phyloP scores from a whole-genome alignment of 2,797 vertebrate genomes.

The Labroides dimidiatus region DNA sequence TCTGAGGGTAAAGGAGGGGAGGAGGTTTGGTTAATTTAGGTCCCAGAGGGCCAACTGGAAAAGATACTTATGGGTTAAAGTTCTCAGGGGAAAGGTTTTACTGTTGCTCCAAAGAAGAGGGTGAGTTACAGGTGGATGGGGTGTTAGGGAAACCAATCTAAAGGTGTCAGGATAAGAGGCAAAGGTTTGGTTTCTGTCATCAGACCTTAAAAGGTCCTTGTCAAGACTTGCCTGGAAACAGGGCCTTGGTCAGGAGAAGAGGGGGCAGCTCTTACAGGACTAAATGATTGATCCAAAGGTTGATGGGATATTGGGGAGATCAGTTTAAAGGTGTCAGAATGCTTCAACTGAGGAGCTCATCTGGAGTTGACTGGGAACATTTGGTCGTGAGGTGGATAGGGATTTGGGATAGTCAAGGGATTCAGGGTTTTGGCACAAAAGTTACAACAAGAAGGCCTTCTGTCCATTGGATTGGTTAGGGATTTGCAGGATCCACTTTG shows the following conservation, averaged over 20 bases:
- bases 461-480: too few relatives aligned
- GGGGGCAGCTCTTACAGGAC: neutral
- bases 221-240: too few relatives aligned
- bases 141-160: too few relatives aligned
- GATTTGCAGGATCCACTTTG: neutral
- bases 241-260: neutral
- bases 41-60: too few relatives aligned
- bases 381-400: neutral
- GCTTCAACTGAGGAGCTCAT: neutral
- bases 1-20: constrained; percentile 3
- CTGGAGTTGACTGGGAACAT: neutral
- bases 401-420: neutral
- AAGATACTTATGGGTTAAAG: too few relatives aligned
- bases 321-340: neutral
- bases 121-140: too few relatives aligned
- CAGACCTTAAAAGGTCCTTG: too few relatives aligned
- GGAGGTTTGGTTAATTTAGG: neutral
- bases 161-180: too few relatives aligned
- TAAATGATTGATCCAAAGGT: too few relatives aligned
- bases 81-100: neutral
- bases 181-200: neutral
- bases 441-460: too few relatives aligned
- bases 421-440: neutral
- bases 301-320: neutral
- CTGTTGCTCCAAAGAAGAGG: neutral